Evolutionary conservation across 1,140 invertebrate species (phyloP), one percentile per base, ranked within the genome.

Genomic region (Trinorchestia longiramus): DNA sequence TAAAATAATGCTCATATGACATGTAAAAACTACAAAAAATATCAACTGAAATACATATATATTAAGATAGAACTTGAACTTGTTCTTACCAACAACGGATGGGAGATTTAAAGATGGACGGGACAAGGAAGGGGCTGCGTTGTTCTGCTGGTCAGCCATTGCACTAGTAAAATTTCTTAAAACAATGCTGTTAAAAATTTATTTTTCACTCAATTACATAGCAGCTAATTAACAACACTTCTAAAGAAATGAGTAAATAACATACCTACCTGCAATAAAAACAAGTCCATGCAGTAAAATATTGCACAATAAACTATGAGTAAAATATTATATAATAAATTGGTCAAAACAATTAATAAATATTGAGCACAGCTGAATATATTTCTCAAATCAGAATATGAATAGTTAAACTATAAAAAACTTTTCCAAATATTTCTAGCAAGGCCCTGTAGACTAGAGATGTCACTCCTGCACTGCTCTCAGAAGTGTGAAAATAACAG

Each of bases 131-230:
- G 92, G 44, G 44, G 92, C 44, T 94, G 92, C 28, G 92, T 94
- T 94, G 92, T 94, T 94, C 92, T 94, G 92, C 40, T 94, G 92
- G 92, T 94, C 92, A 94, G 92, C 92, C 92, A 94, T 94, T 94
- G 44, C 43, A 43, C 36, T 45, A 47, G 43, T 90, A 8, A 90
- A 42, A 90, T 42, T 43, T 43, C 36, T 90, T 42, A 43, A 90
- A 90, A 42, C 4, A 42, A 90, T 42, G 41, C 88, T 90, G 8
- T 17, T 90, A 87, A 87, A 90, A 77, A 40, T 77, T 42, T 42
- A 4, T 19, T 42, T 43, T 90, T 90, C 41, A 0, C 43, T 90
- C 43, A 41, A 90, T 42, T 42, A 41, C 88, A 90, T 90, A 90
- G 88, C 88, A 41, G 41, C 43, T 42, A 90, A 90, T 90, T 77